Evolutionary conservation across 2,888 invertebrate species (phyloP).

Genomic region (Phanerotoma sp.): DNA sequence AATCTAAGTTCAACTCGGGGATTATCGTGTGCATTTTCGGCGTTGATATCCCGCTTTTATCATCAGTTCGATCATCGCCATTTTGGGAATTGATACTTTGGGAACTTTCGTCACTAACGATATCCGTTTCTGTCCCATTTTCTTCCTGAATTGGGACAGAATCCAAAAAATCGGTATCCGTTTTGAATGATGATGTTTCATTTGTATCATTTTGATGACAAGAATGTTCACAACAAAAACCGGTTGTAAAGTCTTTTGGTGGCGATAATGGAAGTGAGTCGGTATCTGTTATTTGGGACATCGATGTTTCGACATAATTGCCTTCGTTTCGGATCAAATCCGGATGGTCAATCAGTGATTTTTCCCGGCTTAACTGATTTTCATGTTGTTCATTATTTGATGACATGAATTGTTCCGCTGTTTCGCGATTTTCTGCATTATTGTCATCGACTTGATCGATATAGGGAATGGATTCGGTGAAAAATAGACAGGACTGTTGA

Average conservation of each 20-base stretch:
- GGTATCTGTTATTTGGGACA: too few relatives aligned
- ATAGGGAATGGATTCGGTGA: slow-evolving; percentile 37
- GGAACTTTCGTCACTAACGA: slow-evolving; percentile 10
- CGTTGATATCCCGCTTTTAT: slow-evolving; percentile 20
- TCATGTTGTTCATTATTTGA: background rate
- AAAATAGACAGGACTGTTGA: slow-evolving; percentile 19
- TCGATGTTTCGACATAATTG: too few relatives aligned
- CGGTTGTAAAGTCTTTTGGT: too few relatives aligned
- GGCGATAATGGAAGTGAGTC: too few relatives aligned
- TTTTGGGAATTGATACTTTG: slow-evolving; percentile 16
- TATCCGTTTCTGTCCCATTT: background rate
- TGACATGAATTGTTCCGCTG: slow-evolving; percentile 8
- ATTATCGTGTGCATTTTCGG: slow-evolving; percentile 39
- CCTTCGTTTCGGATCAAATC: too few relatives aligned
- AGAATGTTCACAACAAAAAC: too few relatives aligned
- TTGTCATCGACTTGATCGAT: slow-evolving; percentile 42
- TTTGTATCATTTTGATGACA: too few relatives aligned
- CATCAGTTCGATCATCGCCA: slow-evolving; percentile 3
- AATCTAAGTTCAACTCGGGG: slow-evolving; percentile 53
- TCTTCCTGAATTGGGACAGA: too few relatives aligned
- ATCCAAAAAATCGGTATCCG: too few relatives aligned
- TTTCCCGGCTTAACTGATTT: too few relatives aligned
- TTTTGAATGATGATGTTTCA: too few relatives aligned
- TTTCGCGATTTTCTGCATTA: slow-evolving; percentile 25
- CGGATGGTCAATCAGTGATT: too few relatives aligned